A percentile compares a stretch with the other conserved stretches of the same genome.
phyloP scores from a whole-genome alignment of 2,888 invertebrate species.

The Eupithecia abbreviata region DNA sequence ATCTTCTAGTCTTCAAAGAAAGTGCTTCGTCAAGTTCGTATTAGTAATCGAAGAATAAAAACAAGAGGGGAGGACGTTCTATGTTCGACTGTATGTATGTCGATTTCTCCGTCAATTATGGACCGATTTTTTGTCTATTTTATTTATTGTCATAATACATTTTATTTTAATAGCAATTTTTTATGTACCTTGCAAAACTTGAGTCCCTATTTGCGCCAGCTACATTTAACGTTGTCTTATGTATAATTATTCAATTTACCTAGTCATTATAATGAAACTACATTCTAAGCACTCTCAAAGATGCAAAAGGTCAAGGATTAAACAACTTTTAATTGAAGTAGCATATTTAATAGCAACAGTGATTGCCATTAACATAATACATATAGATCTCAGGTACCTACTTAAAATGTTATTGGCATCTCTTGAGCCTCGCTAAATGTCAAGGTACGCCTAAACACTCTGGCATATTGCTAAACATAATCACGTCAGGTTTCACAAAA shows the following conservation, averaged over 20 bases:
- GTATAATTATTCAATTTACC: too few species aligned
- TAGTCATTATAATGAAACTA: too few species aligned
- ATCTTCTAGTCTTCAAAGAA: neutral
- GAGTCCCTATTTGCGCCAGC: too few species aligned
- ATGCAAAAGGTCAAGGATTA: neutral
- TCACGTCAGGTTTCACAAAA: neutral
- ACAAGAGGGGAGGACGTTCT: too few species aligned
- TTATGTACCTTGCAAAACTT: too few species aligned
- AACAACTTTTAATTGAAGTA: neutral
- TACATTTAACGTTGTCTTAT: too few species aligned
- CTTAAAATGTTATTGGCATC: conserved; percentile 1
- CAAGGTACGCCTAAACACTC: neutral
- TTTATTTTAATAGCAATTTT: too few species aligned
- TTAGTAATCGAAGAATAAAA: neutral
- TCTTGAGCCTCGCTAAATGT: neutral
- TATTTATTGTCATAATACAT: too few species aligned
- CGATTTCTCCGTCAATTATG: too few species aligned
- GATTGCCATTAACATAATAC: neutral
- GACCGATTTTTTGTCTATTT: too few species aligned
- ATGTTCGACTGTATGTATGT: too few species aligned
- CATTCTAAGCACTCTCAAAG: too few species aligned
- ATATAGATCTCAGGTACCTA: neutral
- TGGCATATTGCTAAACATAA: conserved; percentile 1
- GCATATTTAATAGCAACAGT: neutral
- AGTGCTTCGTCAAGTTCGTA: neutral